Conservation (phyloP, 2,797 vertebrate species). For the Ataeniobius toweri region DNA sequence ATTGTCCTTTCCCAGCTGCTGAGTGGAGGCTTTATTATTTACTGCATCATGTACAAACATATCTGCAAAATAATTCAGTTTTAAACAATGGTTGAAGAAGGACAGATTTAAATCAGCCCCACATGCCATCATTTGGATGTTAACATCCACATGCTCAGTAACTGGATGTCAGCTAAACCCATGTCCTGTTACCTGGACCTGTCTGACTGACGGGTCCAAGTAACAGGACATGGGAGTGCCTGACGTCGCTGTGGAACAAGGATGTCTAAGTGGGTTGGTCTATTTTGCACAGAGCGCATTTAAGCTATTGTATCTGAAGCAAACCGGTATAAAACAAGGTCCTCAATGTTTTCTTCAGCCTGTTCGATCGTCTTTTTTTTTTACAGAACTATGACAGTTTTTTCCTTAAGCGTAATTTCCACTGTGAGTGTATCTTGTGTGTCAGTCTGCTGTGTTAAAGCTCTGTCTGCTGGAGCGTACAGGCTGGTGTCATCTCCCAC, state of each 20-base stretch:
- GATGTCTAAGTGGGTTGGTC: not conserved
- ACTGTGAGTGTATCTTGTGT: not conserved
- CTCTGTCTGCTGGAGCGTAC: not conserved
- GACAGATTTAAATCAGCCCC: not conserved
- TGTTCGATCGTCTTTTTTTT: not conserved
- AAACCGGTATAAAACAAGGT: not conserved
- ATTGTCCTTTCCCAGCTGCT: not conserved
- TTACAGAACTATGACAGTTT: not conserved
- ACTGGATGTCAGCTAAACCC: slow-evolving; percentile 15
- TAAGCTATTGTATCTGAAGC: not conserved
- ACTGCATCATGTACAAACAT: not conserved
- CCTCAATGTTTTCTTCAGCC: not conserved
- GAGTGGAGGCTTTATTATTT: not conserved
- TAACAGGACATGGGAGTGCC: slow-evolving; percentile 12
- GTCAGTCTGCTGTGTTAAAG: not conserved
- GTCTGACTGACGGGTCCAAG: not conserved
- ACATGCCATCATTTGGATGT: not conserved
- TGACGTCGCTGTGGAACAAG: not conserved
- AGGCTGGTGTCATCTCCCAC: not conserved
- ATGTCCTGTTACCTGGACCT: not conserved
- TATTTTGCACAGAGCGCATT: not conserved
- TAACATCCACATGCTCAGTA: not conserved
- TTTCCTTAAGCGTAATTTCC: not conserved
- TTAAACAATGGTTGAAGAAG: not conserved
- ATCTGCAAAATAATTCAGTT: not conserved